Base-by-base conservation (phyloP, 2,113 vertebrate genomes). In the Tachycineta bicolor region DNA sequence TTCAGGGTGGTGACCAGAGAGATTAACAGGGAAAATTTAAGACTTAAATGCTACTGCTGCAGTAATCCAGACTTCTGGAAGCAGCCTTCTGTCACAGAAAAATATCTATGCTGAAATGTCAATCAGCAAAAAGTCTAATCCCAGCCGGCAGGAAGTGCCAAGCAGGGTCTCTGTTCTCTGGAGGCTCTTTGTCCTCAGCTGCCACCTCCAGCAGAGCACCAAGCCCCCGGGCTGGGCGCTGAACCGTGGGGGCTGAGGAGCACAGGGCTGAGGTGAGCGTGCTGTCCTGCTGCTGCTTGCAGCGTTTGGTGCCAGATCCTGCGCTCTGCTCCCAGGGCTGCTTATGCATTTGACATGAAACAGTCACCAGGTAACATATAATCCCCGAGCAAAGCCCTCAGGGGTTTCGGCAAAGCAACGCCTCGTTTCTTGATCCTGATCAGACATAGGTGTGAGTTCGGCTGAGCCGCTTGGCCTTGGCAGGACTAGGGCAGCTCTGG, bases 291-390 rank as follows among this genome's bases (percentile, higher is more conserved):
- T 34, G 0, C 52, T 34, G 67, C 3, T 26, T 29, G 11, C 19
- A 69, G 78, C 68, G 10, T 43, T 88, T n/a, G 5, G 9, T 37
- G 37, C 37, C 37, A n/a, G 68, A 55, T 70, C 53, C 89, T 79
- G 96, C 87, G 75, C 91, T 91, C 77, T 89, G 69, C 91, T 95
- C 83, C 80, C 93, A 84, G 77, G 49, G 41, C 73, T 96, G 89
- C 89, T 96, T 89, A 64, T 91, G 93, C 94, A 87, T 96, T 93
- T 86, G 53, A 79, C 77, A 49, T 52, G 93, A 43, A 94, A 84
- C 83, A 97, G 94, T 96, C 96, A 94, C 81, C 73, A 75, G 83
- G 94, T 95, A 96, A 94, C 93, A 71, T 71, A 68, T 84, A 96
- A 97, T 96, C 88, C 96, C 85, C 0, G 21, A 93, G 92, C 71